Evolutionary conservation across 2,113 vertebrate species (phyloP).

Genomic region (Embiotoca jacksoni): DNA sequence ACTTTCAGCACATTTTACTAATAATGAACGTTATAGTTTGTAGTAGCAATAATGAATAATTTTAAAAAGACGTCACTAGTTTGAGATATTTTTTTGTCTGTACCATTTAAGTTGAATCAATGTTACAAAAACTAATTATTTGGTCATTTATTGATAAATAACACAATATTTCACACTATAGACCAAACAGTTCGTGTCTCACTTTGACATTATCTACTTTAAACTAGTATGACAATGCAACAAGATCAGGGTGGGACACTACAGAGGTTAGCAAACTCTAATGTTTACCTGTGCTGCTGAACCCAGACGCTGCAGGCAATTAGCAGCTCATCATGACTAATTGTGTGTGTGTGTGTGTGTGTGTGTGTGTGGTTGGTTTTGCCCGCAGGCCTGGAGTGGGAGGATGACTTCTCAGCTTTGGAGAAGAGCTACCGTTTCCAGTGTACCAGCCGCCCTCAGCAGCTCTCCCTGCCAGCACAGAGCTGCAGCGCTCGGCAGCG

Average conservation of each 20-base stretch:
- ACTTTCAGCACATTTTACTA: too few species aligned
- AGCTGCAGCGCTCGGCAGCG: slow-evolving; percentile 80
- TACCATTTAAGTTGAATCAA: too few species aligned
- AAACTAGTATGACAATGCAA: slow-evolving; percentile 5
- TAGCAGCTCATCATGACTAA: slow-evolving; percentile 15
- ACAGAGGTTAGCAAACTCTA: slow-evolving; percentile 6
- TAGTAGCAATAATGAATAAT: too few species aligned
- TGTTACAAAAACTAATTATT: too few species aligned
- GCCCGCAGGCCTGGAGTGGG: slow-evolving; percentile 90
- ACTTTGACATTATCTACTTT: neutral
- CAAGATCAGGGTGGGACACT: slow-evolving; percentile 28
- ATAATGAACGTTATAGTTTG: too few species aligned
- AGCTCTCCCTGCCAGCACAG: slow-evolving; percentile 79
- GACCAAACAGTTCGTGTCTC: neutral
- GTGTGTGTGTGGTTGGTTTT: slow-evolving; percentile 28
- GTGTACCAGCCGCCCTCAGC: slow-evolving; percentile 70
- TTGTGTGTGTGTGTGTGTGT: neutral
- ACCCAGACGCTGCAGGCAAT: slow-evolving; percentile 28
- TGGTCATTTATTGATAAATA: too few species aligned
- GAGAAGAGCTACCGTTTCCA: slow-evolving; percentile 82
- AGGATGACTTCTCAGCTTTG: slow-evolving; percentile 89
- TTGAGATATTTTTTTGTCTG: too few species aligned
- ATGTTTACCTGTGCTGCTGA: slow-evolving; percentile 15
- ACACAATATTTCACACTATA: neutral
- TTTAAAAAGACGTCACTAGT: too few species aligned